A percentile compares a stretch with the other conserved stretches of the same genome.
phyloP scores from a whole-genome alignment of 1,140 invertebrate genomes.

The Habropoda laboriosa region DNA sequence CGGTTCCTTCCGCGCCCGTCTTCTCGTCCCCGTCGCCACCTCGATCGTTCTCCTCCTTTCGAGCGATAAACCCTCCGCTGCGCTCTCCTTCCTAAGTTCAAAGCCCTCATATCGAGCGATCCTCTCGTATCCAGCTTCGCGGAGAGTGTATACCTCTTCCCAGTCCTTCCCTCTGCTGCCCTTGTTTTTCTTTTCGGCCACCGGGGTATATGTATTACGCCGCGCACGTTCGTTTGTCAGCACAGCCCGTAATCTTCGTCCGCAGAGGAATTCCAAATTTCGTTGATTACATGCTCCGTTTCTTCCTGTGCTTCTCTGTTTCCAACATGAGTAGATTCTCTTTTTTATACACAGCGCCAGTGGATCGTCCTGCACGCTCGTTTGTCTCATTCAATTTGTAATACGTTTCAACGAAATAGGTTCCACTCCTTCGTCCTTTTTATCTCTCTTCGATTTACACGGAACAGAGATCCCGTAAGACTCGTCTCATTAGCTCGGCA shows the following conservation, averaged over 20 bases:
- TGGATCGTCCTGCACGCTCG: no score
- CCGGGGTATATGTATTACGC: not conserved
- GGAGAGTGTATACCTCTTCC: not conserved
- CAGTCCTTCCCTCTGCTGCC: no score
- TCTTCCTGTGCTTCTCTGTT: not conserved
- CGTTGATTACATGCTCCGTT: conserved; percentile 21
- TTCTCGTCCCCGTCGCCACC: not conserved
- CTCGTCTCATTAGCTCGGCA: no score
- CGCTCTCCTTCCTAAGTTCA: conserved; percentile 28
- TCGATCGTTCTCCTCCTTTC: conserved; percentile 10
- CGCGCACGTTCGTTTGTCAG: conserved; percentile 25
- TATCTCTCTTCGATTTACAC: not conserved
- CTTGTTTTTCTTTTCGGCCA: not conserved
- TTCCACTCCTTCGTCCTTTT: not conserved
- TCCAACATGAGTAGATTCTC: no score
- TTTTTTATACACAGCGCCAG: no score
- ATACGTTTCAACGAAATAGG: not conserved
- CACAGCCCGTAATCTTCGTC: not conserved
- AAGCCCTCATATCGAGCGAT: conserved; percentile 42
- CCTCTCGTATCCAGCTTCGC: conserved; percentile 24
- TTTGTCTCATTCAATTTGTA: not conserved
- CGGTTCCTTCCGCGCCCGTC: no score
- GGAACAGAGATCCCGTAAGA: not conserved
- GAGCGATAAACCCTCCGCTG: conserved; percentile 31
- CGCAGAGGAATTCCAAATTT: conserved; percentile 25